A percentile compares a stretch with the other conserved stretches of the same genome.
These are phyloP conservation scores for Saxidomus purpurata DNA, from an alignment of 1,140 invertebrate genomes.

Conservation along the genomic window DNA sequence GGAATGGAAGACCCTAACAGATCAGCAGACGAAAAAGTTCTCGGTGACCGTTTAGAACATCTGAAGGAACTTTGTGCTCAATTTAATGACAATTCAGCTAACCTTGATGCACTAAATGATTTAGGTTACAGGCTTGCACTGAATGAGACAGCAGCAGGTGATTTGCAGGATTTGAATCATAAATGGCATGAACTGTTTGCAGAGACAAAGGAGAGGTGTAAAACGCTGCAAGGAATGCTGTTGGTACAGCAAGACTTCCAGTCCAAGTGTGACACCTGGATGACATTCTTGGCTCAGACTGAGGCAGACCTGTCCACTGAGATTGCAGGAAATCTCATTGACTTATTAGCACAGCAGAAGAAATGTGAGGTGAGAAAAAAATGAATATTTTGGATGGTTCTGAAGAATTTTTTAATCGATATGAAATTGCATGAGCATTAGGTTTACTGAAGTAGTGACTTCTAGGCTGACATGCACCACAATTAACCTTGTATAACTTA, in stretches of 20 bases:
- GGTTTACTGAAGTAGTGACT: no score
- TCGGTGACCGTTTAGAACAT: conserved; percentile 75
- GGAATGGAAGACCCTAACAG: conserved; percentile 73
- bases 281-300: conserved; percentile 82
- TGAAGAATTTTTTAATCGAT: no score
- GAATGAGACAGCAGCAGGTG: conserved; percentile 73
- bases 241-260: conserved; percentile 83
- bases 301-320: conserved; percentile 80
- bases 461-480: no score
- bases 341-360: conserved; percentile 81
- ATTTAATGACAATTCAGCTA: conserved; percentile 75
- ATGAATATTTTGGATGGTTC: no score
- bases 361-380: conserved; percentile 80
- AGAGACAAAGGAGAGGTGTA: conserved; percentile 78
- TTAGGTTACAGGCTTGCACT: conserved; percentile 82
- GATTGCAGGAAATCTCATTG: conserved; percentile 80
- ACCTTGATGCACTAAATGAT: conserved; percentile 78
- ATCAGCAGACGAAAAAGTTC: conserved; percentile 73
- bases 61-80: conserved; percentile 77
- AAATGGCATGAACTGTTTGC: conserved; percentile 79
- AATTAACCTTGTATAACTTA: no score
- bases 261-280: conserved; percentile 84
- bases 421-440: no score
- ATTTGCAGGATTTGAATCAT: conserved; percentile 81
- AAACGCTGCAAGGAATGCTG: conserved; percentile 77